These are phyloP conservation scores for Subanguina moxae DNA, from an alignment of 1,140 invertebrate genomes.

Conservation along the genomic window DNA sequence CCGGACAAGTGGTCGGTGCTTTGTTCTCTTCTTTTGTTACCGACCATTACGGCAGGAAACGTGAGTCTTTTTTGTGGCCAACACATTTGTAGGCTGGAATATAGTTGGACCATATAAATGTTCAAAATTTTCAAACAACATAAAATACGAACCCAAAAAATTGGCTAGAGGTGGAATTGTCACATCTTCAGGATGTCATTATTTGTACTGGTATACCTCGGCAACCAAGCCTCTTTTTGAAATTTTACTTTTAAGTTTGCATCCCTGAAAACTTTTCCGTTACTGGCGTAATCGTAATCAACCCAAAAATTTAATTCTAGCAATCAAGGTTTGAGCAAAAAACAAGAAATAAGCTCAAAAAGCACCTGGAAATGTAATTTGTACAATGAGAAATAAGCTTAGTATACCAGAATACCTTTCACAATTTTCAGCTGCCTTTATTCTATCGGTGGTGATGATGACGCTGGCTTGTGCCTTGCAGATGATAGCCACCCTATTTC, in stretches of 20 bases:
- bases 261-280: neutral
- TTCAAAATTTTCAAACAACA: no score
- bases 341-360: neutral
- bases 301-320: neutral
- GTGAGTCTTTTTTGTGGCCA: conserved; percentile 19
- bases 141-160: no score
- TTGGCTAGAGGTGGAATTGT: no score
- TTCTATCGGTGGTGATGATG: conserved; percentile 50
- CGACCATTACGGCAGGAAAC: conserved; percentile 52
- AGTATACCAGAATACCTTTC: neutral
- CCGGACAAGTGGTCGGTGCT: conserved; percentile 50
- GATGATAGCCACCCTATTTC: conserved; percentile 42
- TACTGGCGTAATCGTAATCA: neutral
- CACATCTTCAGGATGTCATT: no score
- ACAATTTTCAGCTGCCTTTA: conserved; percentile 47
- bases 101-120: no score
- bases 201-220: no score
- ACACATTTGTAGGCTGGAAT: no score
- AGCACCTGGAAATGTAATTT: neutral
- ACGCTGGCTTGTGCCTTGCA: conserved; percentile 50
- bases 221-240: no score
- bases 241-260: neutral
- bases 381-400: neutral
- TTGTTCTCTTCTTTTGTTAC: conserved; percentile 49
- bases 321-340: neutral